Evolutionary conservation across 2,113 vertebrate genomes (phyloP).

Genomic region (Myodes glareolus): DNA sequence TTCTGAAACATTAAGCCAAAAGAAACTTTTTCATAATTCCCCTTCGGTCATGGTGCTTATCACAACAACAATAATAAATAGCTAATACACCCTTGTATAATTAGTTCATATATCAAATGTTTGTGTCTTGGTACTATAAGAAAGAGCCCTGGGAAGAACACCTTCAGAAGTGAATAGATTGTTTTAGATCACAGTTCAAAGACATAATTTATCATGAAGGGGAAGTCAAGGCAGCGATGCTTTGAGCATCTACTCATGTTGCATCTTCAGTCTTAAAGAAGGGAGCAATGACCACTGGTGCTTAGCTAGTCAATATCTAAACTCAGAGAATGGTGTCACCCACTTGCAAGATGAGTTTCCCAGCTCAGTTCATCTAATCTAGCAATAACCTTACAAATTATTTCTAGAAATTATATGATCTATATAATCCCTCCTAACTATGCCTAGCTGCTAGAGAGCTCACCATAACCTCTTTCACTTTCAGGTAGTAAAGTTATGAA

Average conservation of each 20-base stretch:
- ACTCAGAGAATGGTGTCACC: not conserved
- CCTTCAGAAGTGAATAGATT: not conserved
- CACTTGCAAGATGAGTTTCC: too few species aligned
- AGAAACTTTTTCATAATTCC: too few species aligned
- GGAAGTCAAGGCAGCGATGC: not conserved
- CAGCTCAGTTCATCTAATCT: not conserved
- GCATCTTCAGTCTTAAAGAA: not conserved
- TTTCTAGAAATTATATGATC: not conserved
- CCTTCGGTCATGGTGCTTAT: not conserved
- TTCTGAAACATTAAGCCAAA: not conserved
- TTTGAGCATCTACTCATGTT: not conserved
- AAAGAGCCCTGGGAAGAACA: not conserved
- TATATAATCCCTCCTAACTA: not conserved
- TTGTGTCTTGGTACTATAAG: not conserved
- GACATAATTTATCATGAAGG: not conserved
- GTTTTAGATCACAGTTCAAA: not conserved
- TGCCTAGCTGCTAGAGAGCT: not conserved
- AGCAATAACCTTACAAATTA: not conserved
- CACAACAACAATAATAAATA: not conserved
- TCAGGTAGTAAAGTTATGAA: not conserved
- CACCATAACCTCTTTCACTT: not conserved
- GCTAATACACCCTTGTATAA: not conserved
- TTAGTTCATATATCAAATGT: not conserved
- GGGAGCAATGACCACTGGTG: not conserved
- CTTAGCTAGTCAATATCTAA: not conserved